phyloP scores from a whole-genome alignment of 2,797 vertebrate species.

The Lacerta viridis region DNA sequence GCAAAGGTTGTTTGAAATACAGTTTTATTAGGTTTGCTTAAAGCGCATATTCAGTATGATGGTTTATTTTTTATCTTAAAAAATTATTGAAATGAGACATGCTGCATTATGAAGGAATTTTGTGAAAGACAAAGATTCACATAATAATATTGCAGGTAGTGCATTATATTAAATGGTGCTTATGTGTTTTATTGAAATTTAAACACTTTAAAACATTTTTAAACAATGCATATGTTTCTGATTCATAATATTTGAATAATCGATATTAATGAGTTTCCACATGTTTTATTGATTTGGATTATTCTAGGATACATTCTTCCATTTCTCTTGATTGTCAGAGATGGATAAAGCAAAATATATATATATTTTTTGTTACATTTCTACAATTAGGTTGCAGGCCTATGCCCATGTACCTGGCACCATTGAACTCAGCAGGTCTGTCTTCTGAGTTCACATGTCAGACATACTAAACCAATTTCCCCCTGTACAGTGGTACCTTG shows the following conservation, averaged over 20 bases:
- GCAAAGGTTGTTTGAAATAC: slow-evolving; percentile 58
- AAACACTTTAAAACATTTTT: slow-evolving; percentile 54
- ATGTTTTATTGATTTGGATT: slow-evolving; percentile 73
- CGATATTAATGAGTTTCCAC: slow-evolving; percentile 77
- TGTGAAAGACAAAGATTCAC: slow-evolving; percentile 34
- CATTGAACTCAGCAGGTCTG: background rate
- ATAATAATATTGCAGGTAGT: slow-evolving; percentile 56
- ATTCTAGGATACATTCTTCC: slow-evolving; percentile 60
- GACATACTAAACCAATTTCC: slow-evolving; percentile 41
- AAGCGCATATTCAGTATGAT: slow-evolving; percentile 51
- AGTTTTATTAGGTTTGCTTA: slow-evolving; percentile 52
- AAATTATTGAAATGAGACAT: slow-evolving; percentile 64
- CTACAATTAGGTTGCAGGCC: background rate
- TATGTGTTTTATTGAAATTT: slow-evolving; percentile 57
- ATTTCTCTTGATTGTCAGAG: slow-evolving; percentile 61
- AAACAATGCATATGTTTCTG: slow-evolving; percentile 63
- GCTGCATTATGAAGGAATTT: slow-evolving; percentile 61
- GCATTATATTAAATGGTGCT: slow-evolving; percentile 57
- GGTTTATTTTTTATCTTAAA: slow-evolving; percentile 36
- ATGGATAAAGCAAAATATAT: background rate
- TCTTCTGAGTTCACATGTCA: background rate
- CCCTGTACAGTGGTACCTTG: background rate
- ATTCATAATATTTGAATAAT: slow-evolving; percentile 73
- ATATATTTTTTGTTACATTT: slow-evolving; percentile 20
- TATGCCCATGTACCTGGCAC: too few relatives aligned